Conservation (phyloP, 2,888 invertebrate genomes). For the Aricia artaxerxes region DNA sequence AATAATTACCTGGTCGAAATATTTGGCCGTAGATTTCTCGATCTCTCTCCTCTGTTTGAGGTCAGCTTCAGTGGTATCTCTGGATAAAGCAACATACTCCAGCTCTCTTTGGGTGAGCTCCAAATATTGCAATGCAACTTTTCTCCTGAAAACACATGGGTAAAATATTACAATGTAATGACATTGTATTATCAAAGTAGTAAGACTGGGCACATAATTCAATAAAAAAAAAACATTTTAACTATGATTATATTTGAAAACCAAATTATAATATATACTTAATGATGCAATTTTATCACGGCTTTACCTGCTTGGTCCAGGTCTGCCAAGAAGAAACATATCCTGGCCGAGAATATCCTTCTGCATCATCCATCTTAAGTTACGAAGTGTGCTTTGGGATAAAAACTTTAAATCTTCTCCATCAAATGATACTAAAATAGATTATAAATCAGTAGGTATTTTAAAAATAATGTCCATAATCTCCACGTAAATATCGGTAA, state of each 20-base stretch:
- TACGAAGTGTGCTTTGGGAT: constrained; percentile 87
- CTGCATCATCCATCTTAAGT: constrained; percentile 97
- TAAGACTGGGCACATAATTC: neutral
- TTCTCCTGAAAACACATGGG: constrained; percentile 74
- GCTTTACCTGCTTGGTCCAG: constrained; percentile 85
- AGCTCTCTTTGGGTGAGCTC: constrained; percentile 94
- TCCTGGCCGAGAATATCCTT: constrained; percentile 96
- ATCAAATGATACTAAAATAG: constrained; percentile 64
- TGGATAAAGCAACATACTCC: constrained; percentile 95
- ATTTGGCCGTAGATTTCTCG: constrained; percentile 90
- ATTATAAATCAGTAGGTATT: neutral
- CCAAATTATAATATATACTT: no score
- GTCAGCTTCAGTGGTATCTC: constrained; percentile 98
- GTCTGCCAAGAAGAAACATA: constrained; percentile 95
- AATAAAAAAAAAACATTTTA: no score
- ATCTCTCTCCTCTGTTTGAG: constrained; percentile 97
- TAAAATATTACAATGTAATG: neutral
- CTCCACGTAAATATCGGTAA: no score
- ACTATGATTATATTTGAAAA: no score
- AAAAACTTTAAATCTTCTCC: constrained; percentile 78
- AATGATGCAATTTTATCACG: neutral
- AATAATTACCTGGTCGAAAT: constrained; percentile 91
- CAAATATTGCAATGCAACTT: constrained; percentile 92
- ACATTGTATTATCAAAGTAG: no score
- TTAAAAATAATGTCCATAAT: no score